These are phyloP conservation scores for Pampusana beccarii DNA, from an alignment of 2,113 vertebrate species.

Conservation along the genomic window DNA sequence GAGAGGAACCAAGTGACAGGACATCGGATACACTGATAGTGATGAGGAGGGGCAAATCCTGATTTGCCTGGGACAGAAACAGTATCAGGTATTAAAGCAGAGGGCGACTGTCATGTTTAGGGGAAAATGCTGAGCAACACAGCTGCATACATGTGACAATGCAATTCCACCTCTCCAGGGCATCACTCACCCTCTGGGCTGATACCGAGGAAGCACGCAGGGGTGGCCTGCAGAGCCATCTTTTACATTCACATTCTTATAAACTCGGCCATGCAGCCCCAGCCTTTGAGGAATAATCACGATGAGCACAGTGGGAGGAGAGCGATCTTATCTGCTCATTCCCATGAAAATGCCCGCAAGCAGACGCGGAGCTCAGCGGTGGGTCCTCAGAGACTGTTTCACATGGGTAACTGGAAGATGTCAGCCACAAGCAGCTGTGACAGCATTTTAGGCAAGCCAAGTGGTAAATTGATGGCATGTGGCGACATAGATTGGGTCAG, in stretches of 20 bases:
- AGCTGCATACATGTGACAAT: not conserved
- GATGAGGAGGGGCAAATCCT: not conserved
- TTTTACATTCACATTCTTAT: not conserved
- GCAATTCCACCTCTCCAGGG: not conserved
- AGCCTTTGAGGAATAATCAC: not conserved
- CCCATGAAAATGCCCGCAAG: not conserved
- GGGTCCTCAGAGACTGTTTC: not conserved
- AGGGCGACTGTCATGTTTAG: not conserved
- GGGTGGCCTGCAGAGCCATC: not conserved
- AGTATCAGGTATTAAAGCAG: not conserved
- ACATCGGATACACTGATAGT: not conserved
- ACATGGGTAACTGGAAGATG: not conserved
- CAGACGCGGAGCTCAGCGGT: accelerated
- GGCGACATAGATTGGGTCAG: not conserved
- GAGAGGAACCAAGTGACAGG: not conserved
- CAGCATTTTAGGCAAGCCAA: not conserved
- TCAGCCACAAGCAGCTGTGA: not conserved
- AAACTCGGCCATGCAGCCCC: not conserved
- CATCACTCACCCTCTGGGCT: too few relatives aligned
- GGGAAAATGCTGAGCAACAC: not conserved
- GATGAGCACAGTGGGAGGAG: not conserved
- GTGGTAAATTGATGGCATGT: not conserved
- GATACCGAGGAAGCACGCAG: not conserved
- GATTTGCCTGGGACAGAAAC: not conserved
- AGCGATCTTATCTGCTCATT: not conserved